Evolutionary conservation across 2,797 vertebrate species (phyloP), one percentile per base, ranked within the genome.

Genomic region (Dallia pectoralis): DNA sequence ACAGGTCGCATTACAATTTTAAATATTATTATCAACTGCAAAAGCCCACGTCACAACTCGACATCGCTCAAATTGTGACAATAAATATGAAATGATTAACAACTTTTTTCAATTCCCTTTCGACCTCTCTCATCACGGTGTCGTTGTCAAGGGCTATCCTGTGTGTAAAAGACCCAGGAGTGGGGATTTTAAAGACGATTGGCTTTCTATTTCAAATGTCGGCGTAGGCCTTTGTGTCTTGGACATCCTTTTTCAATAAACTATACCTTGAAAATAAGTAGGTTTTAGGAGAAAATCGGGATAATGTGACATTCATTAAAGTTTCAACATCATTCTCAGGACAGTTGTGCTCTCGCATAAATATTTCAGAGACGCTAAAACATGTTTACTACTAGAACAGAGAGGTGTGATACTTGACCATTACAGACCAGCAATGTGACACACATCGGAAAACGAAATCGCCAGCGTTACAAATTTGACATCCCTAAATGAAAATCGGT

Each of bases 321-420:
- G 53, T 14, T 59, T 59, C 25, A 59, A 22, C 22, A 27, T n/a
- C 33, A 22, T 33, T 67, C 36, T 40, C 33, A 4, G 22, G 25
- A 25, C 64, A 36, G 16, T 66, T n/a, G 19, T 36, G 30, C 63
- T 66, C 63, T 67, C 8, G 2, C 65, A 67, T 67, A 9, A 67
- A 67, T 44, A 67, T 67, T 67, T 67, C 29, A 67, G 65, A 44
- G 65, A 67, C 22, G 22, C 30, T 59, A 44, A 44, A 44, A 44
- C 40, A 44, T 11, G 36, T 67, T 67, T 4, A 44, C 65, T 44
- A 44, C 65, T 67, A 12, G 36, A 36, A 44, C 6, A 67, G 65
- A 40, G 36, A 59, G 53, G 53, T n/a, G 25, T 59, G 53, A 44
- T 44, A 44, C 40, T 59, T 25, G 4, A 25, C 53, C 11, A 25